A percentile compares a stretch with the other conserved stretches of the same genome.
Evolutionary conservation across 2,797 vertebrate genomes (phyloP).

Genomic region (Acestrorhynchus altus): DNA sequence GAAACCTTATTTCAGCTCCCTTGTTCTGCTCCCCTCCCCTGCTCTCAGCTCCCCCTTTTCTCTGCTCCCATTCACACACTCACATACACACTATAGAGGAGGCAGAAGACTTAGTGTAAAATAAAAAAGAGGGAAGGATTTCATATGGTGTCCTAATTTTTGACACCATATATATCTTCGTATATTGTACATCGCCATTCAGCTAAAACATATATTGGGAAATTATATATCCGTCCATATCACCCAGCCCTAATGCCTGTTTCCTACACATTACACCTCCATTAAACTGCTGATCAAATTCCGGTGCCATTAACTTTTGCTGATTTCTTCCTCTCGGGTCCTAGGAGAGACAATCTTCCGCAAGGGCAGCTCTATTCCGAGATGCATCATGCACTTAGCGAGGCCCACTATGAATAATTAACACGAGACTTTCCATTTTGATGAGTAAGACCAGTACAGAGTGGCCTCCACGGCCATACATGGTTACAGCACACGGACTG

Average conservation of each 20-base stretch:
- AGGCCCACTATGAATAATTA: conserved; percentile 76
- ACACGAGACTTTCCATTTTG: conserved; percentile 59
- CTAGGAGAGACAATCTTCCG: conserved; percentile 60
- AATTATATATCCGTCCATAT: too few relatives aligned
- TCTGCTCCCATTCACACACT: too few relatives aligned
- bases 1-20: too few relatives aligned
- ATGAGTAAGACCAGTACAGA: conserved; percentile 21
- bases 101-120: too few relatives aligned
- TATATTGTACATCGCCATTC: too few relatives aligned
- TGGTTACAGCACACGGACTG: not conserved
- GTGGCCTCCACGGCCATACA: not conserved
- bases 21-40: too few relatives aligned
- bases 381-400: conserved; percentile 67
- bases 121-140: too few relatives aligned
- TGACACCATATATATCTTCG: too few relatives aligned
- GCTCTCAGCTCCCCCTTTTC: too few relatives aligned
- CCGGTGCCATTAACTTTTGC: conserved; percentile 10
- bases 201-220: too few relatives aligned
- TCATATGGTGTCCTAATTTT: too few relatives aligned
- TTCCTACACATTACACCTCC: conserved; percentile 30
- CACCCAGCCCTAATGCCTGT: not conserved
- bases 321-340: conserved; percentile 24
- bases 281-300: conserved; percentile 36
- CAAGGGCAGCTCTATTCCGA: conserved; percentile 75
- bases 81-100: too few relatives aligned